phyloP scores from a whole-genome alignment of 2,888 invertebrate genomes.

The Melieria picta region DNA sequence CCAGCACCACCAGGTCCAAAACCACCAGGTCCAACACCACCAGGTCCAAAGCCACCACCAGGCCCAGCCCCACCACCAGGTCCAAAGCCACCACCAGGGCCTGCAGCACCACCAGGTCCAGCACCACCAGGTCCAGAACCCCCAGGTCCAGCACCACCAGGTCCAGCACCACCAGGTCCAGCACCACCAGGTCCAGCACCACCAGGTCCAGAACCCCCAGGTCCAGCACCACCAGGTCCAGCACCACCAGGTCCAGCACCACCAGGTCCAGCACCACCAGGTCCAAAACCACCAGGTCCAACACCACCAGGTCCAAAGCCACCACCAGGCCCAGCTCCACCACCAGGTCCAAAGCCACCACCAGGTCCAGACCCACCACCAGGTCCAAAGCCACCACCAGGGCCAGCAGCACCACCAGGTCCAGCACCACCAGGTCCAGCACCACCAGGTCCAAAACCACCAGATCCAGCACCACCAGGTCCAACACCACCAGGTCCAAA shows the following conservation, averaged over 20 bases:
- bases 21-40: background rate
- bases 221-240: too few species aligned
- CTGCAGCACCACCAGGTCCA: too few species aligned
- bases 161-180: too few species aligned
- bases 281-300: conserved; percentile 7
- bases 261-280: background rate
- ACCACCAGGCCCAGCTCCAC: background rate
- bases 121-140: conserved; percentile 11
- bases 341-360: conserved; percentile 27
- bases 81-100: background rate
- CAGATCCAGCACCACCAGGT: too few species aligned
- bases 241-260: too few species aligned
- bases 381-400: background rate
- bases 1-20: background rate
- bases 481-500: too few species aligned
- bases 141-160: background rate
- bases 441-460: too few species aligned
- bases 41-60: conserved; percentile 13
- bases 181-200: too few species aligned
- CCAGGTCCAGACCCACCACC: too few species aligned
- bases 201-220: too few species aligned
- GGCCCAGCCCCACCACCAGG: too few species aligned
- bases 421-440: too few species aligned
- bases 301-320: background rate
- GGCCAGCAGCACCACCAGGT: background rate